Evolutionary conservation across 2,113 vertebrate genomes (phyloP).

Genomic region (Ophthalmolycus amberensis): DNA sequence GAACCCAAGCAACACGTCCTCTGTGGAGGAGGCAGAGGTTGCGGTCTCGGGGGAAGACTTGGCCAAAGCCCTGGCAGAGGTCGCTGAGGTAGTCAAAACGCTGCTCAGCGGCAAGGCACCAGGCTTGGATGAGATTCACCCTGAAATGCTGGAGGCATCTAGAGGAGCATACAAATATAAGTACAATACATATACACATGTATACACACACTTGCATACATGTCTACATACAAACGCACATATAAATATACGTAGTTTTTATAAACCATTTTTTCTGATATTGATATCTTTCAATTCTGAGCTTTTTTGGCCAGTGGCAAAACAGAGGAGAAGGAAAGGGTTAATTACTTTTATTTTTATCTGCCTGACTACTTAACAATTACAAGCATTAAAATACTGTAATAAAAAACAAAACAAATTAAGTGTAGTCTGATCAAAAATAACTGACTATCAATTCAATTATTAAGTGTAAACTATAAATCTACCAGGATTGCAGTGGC

Average conservation of each 20-base stretch:
- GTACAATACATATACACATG: no score
- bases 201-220: no score
- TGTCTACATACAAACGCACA: no score
- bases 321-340: neutral
- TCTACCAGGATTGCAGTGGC: neutral
- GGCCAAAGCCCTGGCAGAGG: neutral
- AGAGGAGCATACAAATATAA: neutral
- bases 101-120: neutral
- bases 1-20: neutral
- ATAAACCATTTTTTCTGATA: neutral
- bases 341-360: neutral
- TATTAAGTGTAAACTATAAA: constrained; percentile 11
- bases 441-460: constrained; percentile 15
- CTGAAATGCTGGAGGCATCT: neutral
- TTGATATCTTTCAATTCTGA: neutral
- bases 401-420: neutral
- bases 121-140: neutral
- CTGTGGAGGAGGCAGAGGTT: neutral
- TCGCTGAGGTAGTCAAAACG: neutral
- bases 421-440: constrained; percentile 15
- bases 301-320: neutral
- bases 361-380: neutral
- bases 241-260: neutral
- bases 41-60: neutral
- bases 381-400: neutral